phyloP scores from a whole-genome alignment of 2,888 invertebrate species.

The Drosophila hawaiiensis region DNA sequence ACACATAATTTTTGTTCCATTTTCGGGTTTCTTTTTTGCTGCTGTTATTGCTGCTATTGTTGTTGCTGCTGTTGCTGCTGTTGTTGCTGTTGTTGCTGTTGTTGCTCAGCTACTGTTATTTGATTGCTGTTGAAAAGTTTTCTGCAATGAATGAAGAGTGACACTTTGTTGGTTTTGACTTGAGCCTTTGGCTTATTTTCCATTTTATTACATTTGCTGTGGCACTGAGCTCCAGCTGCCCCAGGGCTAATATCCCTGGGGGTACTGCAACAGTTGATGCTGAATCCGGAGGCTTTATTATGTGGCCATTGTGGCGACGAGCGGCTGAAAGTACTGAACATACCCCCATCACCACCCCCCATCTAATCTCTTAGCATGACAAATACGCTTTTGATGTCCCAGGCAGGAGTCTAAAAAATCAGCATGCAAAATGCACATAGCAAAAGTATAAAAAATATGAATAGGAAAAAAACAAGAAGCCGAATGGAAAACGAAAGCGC shows the following conservation, averaged over 20 bases:
- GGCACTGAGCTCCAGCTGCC: conserved; percentile 27
- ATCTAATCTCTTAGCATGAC: conserved; percentile 73
- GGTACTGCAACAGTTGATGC: conserved; percentile 56
- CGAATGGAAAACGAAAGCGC: conserved; percentile 65
- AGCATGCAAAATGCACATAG: conserved; percentile 77
- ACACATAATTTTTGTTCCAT: conserved; percentile 42
- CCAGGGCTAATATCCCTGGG: conserved; percentile 62
- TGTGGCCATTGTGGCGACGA: conserved; percentile 70
- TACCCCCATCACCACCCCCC: neutral
- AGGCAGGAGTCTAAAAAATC: conserved; percentile 62
- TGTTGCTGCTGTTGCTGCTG: neutral
- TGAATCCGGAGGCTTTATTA: conserved; percentile 58
- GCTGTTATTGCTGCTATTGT: conserved; percentile 53
- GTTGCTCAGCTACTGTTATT: conserved; percentile 38
- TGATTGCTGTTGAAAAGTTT: conserved; percentile 76
- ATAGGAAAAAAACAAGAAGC: conserved; percentile 12
- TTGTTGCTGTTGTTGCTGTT: conserved; percentile 39
- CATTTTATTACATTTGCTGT: conserved; percentile 71
- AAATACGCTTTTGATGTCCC: conserved; percentile 79
- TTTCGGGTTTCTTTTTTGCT: conserved; percentile 44
- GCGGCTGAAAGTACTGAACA: conserved; percentile 15
- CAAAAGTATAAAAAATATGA: conserved; percentile 10
- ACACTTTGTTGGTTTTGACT: conserved; percentile 65
- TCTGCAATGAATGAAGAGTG: conserved; percentile 69
- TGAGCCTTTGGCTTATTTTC: conserved; percentile 72